These are phyloP conservation scores for Notamacropus eugenii DNA, from an alignment of 2,797 vertebrate genomes.

Conservation along the genomic window DNA sequence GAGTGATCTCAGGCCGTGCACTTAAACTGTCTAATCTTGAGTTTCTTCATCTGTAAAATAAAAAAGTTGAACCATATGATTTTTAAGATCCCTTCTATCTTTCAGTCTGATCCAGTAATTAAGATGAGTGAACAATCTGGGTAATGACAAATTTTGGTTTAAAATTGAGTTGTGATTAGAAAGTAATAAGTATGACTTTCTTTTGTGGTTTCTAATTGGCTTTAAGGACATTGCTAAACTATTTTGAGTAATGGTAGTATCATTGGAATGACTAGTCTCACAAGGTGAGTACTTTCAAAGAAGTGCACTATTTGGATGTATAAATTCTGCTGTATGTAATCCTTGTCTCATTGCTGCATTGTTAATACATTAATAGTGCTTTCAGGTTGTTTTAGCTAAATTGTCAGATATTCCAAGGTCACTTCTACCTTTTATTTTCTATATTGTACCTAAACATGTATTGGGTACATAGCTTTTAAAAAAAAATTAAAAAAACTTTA, in stretches of 20 bases:
- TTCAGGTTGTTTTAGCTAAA: neutral
- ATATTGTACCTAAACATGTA: neutral
- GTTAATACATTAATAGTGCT: neutral
- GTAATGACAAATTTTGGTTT: neutral
- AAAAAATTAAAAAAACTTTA: neutral
- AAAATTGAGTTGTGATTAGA: neutral
- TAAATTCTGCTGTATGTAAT: neutral
- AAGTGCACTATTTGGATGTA: neutral
- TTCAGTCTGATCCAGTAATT: neutral
- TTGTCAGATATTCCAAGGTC: neutral
- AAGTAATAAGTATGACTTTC: neutral
- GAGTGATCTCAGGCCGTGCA: neutral
- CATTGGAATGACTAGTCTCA: neutral
- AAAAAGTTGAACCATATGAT: neutral
- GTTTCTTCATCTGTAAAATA: conserved; percentile 27
- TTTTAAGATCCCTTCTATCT: neutral
- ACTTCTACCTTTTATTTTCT: neutral
- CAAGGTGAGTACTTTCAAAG: neutral
- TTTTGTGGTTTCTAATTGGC: neutral
- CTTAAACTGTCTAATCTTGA: conserved; percentile 2
- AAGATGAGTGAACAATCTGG: neutral
- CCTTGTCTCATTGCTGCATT: neutral
- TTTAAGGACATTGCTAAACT: neutral
- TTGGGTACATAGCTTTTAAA: too few species aligned
- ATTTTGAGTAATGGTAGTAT: neutral